phyloP scores from a whole-genome alignment of 2,888 invertebrate species.

The Shargacucullia verbasci region DNA sequence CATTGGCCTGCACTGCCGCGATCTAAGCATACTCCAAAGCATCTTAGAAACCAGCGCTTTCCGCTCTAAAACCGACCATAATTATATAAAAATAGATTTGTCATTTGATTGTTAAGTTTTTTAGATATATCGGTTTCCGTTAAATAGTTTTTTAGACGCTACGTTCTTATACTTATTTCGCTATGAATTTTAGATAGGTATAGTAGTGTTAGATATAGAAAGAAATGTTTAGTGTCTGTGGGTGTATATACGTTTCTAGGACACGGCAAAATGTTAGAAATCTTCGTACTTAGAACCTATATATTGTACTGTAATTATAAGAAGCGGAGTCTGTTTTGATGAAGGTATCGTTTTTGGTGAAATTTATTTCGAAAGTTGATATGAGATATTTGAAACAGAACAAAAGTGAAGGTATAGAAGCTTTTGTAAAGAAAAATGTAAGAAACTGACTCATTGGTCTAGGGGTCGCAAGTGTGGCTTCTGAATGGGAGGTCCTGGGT shows the following conservation, averaged over 20 bases:
- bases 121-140: conserved; percentile 24
- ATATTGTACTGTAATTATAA: conserved; percentile 66
- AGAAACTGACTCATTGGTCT: too few species aligned
- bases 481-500: too few species aligned
- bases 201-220: conserved; percentile 84
- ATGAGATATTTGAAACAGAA: too few species aligned
- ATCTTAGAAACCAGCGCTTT: conserved; percentile 54
- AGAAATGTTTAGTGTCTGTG: conserved; percentile 83
- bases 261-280: conserved; percentile 84
- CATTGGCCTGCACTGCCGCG: conserved; percentile 87
- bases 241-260: conserved; percentile 86
- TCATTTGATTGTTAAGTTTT: conserved; percentile 4
- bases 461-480: too few species aligned
- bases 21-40: conserved; percentile 59
- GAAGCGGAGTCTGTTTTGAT: neutral
- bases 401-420: too few species aligned
- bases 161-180: conserved; percentile 87
- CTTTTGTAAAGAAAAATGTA: too few species aligned
- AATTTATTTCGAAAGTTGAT: too few species aligned
- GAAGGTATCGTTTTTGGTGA: too few species aligned
- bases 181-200: conserved; percentile 88
- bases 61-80: conserved; percentile 52
- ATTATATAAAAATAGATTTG: neutral
- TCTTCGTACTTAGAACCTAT: conserved; percentile 70
- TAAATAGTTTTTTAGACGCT: conserved; percentile 80